These are phyloP conservation scores for Daubentonia madagascariensis DNA, from an alignment of 2,113 vertebrate genomes.

Conservation along the genomic window DNA sequence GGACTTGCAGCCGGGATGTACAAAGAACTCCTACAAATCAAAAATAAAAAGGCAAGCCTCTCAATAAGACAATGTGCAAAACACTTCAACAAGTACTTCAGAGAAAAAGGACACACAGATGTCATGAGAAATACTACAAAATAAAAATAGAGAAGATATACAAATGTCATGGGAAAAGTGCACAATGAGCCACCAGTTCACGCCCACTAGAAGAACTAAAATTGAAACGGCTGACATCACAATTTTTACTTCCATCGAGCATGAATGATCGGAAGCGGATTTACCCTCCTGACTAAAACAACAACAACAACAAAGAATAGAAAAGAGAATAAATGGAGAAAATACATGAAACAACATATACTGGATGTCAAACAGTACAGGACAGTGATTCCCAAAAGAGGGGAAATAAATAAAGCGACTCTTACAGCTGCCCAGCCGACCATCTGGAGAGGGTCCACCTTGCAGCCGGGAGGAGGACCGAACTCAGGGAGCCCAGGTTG, in stretches of 20 bases:
- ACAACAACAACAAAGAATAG: background rate
- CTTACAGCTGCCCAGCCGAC: background rate
- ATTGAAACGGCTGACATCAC: background rate
- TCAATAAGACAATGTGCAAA: background rate
- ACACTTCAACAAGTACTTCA: background rate
- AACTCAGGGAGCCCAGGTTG: background rate
- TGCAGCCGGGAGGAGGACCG: background rate
- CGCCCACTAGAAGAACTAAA: background rate
- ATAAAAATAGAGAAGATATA: background rate
- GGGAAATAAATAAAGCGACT: background rate
- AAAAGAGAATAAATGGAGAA: background rate
- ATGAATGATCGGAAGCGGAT: background rate
- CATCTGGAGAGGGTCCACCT: background rate
- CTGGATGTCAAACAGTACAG: too few species aligned
- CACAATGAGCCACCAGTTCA: background rate
- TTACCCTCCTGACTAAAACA: background rate
- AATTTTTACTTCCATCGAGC: background rate
- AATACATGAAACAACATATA: background rate
- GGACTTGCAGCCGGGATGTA: too few species aligned
- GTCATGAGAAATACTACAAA: background rate
- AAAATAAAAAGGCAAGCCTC: background rate
- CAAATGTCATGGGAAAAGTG: background rate
- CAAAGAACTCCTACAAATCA: background rate
- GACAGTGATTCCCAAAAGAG: background rate
- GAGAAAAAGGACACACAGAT: background rate